phyloP scores from a whole-genome alignment of 2,888 invertebrate species.

The Alloplasta piceator region DNA sequence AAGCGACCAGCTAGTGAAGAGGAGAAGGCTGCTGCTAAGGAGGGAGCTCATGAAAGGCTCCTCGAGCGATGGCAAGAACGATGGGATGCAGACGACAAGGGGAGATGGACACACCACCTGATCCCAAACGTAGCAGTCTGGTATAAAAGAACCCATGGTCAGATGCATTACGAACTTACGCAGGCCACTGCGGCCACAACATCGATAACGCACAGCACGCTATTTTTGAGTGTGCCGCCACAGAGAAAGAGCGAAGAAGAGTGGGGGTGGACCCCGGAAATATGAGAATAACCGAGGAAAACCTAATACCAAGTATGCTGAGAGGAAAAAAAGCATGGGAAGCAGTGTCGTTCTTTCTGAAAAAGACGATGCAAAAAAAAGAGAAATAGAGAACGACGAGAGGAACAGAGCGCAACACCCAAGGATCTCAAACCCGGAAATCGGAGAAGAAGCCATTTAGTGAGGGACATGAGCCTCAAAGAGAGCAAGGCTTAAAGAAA shows the following conservation, averaged over 20 bases:
- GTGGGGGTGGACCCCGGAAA: background rate
- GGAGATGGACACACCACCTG: background rate
- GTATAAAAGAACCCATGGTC: background rate
- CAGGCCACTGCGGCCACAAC: background rate
- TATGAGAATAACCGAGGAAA: too few relatives aligned
- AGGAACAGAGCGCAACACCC: too few relatives aligned
- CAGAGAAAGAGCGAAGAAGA: background rate
- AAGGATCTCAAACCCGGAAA: too few relatives aligned
- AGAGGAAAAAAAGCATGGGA: background rate
- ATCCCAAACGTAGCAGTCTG: constrained; percentile 4
- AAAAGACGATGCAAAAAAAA: background rate
- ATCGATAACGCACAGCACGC: background rate
- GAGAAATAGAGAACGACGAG: background rate
- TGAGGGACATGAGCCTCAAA: too few relatives aligned
- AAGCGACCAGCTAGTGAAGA: background rate
- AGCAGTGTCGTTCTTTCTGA: background rate
- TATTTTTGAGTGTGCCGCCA: background rate
- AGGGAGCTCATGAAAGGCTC: background rate
- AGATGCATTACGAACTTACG: background rate
- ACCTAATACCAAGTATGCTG: background rate
- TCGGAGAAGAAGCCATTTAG: too few relatives aligned
- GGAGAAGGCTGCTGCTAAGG: background rate
- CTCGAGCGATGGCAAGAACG: too few relatives aligned
- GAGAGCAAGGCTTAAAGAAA: too few relatives aligned
- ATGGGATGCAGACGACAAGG: too few relatives aligned